Evolutionary conservation across 2,888 invertebrate genomes (phyloP), one percentile per base, ranked within the genome.

Genomic region (Aricia artaxerxes): DNA sequence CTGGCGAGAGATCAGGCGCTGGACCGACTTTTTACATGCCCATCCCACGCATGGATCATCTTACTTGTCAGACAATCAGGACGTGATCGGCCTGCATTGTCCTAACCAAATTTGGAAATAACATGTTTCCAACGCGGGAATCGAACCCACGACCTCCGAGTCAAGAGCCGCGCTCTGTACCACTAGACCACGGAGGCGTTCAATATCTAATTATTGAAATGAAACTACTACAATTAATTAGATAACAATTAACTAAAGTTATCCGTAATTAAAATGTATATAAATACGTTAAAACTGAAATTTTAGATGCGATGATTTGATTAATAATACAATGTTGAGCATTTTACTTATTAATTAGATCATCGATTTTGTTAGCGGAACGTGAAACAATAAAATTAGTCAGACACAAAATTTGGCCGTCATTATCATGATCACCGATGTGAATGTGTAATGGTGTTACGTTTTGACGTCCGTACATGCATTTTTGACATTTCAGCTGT

Each of bases 331-430:
- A 69, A 69, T 69, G 69, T 38, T 69, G 69, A 38, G 69, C 69
- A 35, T 69, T 69, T 69, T 69, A 69, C 69, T 38, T 69, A 69
- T 69, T 69, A 69, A 69, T 69, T 69, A 69, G 69, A 35, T 69
- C 38, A 38, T 69, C 69, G 69, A 16, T 69, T 69, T 69, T 69
- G 35, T 69, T 69, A 38, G 69, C 69, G 35, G 69, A 69, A 16
- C 35, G 35, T 35, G 64, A 3, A 69, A 35, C 69, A 69, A 69
- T 69, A 35, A 69, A 38, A 69, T 35, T 38, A 69, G 13, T 69
- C 69, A 69, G 35, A 35, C 69, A 69, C 35, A 69, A 69, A 69
- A 69, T 69, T 69, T 35, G 35, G 35, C 35, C 13, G 35, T 35
- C 35, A 35, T 69, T 24, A 35, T 69, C 35, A 69, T 35, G 31